Base-by-base conservation (phyloP, 2,797 vertebrate genomes). In the Pyrocephalus nanus region DNA sequence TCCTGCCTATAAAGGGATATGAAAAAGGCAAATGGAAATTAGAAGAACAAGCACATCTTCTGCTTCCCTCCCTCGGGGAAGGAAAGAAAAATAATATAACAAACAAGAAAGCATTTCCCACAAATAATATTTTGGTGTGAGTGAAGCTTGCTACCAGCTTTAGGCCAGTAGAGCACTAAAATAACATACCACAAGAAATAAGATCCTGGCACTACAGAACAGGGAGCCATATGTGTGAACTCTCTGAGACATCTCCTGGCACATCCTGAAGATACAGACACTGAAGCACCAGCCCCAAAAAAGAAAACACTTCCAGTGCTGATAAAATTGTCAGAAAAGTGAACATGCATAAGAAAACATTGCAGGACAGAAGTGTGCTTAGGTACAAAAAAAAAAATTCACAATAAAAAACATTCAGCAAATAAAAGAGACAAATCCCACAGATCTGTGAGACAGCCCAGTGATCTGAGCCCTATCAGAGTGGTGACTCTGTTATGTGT, bases 11-110 rank as follows among this genome's bases (percentile, higher is more conserved):
- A 85, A 61, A 76, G 54, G 64, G 74, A 80, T 71, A 89, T 48
- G 80, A 86, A 93, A 94, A 75, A 94, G 50, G 74, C 25, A 86
- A 93, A 95, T 29, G 4, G 87, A 95, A 95, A 94, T 96, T 64
- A 95, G 91, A 85, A 87, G 93, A 82, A 73, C 8, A 19, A 90
- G 77, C 73, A 73, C 15, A 16, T 88, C 45, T 74, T 72, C 90
- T 95, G 77, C 66, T 92, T 90, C 79, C 40, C 58, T 91, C 66
- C 93, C 81, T 60, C 64, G 25, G 51, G 92, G 74, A 81, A 30
- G 10, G 55, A 73, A 90, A 81, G 64, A 73, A 93, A 91, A 91
- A 86, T 25, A 88, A 87, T 47, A 50, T 11, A 62, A 87, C 45
- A 65, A 94, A 74, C 55, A 76, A 77, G 65, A 86, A 90, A 85